These are phyloP conservation scores for Agonopterix subpropinquella DNA, from an alignment of 2,888 invertebrate species.

Conservation along the genomic window DNA sequence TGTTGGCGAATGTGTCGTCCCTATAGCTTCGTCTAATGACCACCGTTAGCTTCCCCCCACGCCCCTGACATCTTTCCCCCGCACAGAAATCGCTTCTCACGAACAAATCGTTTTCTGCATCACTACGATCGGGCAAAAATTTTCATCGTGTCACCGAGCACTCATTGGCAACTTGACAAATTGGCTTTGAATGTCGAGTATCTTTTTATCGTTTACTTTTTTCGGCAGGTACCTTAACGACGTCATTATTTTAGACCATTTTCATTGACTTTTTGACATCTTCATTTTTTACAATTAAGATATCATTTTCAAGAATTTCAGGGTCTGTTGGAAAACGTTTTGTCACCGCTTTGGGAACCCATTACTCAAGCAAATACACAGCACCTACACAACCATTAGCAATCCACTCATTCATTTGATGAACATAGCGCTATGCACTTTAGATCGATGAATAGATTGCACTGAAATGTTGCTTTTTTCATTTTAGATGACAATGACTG, in stretches of 20 bases:
- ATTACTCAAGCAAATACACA: conserved; percentile 61
- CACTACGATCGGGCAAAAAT: conserved; percentile 32
- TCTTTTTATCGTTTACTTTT: conserved; percentile 16
- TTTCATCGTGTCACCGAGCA: conserved; percentile 40
- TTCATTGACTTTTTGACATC: conserved; percentile 11
- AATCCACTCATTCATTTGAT: conserved; percentile 39
- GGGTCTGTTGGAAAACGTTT: conserved; percentile 36
- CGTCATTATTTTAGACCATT: conserved; percentile 17
- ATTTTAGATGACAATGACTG: conserved; percentile 18
- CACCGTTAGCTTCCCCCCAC: conserved; percentile 48
- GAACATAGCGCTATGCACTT: conserved; percentile 52
- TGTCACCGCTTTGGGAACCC: conserved; percentile 56
- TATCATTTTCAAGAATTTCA: conserved; percentile 1
- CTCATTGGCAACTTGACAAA: conserved; percentile 32
- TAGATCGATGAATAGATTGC: conserved; percentile 53
- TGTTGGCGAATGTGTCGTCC: conserved; percentile 71
- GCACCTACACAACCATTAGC: conserved; percentile 67
- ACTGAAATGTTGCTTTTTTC: conserved; percentile 32
- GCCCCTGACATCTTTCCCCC: conserved; percentile 42
- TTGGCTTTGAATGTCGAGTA: conserved; percentile 32
- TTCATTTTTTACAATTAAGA: conserved; percentile 16
- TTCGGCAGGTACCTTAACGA: conserved; percentile 18
- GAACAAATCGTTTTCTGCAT: conserved; percentile 54
- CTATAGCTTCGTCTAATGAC: conserved; percentile 62
- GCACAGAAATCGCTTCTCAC: conserved; percentile 62